Conservation (phyloP, 2,888 invertebrate genomes). For the Phaedon cochleariae region DNA sequence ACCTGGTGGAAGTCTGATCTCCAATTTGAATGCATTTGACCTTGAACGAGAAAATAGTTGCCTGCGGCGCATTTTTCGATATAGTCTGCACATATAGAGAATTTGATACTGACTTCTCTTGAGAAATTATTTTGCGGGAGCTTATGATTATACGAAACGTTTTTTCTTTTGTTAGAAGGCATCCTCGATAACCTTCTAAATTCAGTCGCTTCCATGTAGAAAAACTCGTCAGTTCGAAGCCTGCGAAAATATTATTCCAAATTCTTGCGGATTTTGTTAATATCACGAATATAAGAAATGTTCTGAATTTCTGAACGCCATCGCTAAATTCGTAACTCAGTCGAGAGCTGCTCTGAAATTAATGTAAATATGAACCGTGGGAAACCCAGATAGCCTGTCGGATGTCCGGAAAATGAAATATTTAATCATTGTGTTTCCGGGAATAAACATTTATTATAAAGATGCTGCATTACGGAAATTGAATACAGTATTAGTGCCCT, state of each 20-base stretch:
- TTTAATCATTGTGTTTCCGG: slow-evolving; percentile 13
- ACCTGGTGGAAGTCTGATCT: no score
- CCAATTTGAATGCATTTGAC: no score
- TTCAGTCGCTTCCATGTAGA: neutral
- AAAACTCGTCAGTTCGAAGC: neutral
- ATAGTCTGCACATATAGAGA: no score
- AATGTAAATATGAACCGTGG: slow-evolving; percentile 20
- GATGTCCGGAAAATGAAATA: neutral
- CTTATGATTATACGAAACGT: neutral
- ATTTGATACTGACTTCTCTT: no score
- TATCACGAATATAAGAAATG: slow-evolving; percentile 11
- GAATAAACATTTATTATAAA: neutral
- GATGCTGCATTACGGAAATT: no score
- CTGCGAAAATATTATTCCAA: neutral
- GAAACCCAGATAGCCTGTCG: slow-evolving; percentile 2
- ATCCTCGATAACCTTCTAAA: neutral
- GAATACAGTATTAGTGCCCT: no score
- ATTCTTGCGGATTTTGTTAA: slow-evolving; percentile 9
- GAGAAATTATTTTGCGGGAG: no score
- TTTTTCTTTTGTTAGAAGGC: neutral
- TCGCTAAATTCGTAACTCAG: slow-evolving; percentile 15
- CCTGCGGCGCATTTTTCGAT: no score
- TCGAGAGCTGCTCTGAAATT: slow-evolving; percentile 9
- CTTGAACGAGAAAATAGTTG: no score
- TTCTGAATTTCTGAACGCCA: slow-evolving; percentile 4